Evolutionary conservation across 2,888 invertebrate genomes (phyloP).

Genomic region (Drosophila birchii): DNA sequence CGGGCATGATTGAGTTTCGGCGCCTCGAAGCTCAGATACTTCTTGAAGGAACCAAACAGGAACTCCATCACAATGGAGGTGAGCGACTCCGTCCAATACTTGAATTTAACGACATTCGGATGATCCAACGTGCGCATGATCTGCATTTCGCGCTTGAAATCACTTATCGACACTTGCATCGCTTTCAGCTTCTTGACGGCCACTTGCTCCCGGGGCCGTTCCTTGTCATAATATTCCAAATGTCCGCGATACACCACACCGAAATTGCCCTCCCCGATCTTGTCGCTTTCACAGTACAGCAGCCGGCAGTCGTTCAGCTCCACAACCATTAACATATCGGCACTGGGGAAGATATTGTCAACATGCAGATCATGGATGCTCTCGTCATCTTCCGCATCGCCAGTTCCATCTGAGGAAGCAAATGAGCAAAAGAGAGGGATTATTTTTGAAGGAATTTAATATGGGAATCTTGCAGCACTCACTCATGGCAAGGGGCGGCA

Average conservation of each 20-base stretch:
- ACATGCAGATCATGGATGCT: neutral
- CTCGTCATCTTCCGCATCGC: constrained; percentile 12
- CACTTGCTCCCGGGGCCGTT: constrained; percentile 85
- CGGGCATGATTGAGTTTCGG: constrained; percentile 86
- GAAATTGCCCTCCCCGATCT: constrained; percentile 90
- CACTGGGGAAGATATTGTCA: constrained; percentile 14
- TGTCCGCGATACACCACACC: constrained; percentile 92
- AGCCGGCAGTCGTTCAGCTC: constrained; percentile 77
- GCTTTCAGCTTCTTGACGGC: constrained; percentile 87
- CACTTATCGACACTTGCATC: constrained; percentile 86
- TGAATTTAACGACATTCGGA: constrained; percentile 94
- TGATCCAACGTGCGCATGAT: constrained; percentile 95
- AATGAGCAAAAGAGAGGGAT: neutral
- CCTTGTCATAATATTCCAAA: constrained; percentile 73
- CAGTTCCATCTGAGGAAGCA: constrained; percentile 10
- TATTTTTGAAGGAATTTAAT: too few relatives aligned
- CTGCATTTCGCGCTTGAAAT: constrained; percentile 93
- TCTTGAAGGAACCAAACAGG: constrained; percentile 92
- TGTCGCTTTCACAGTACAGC: constrained; percentile 78
- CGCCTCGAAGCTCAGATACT: constrained; percentile 88
- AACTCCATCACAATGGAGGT: constrained; percentile 95
- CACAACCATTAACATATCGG: constrained; percentile 70
- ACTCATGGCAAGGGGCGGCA: constrained; percentile 41
- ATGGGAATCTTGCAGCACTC: constrained; percentile 5
- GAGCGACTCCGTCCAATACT: constrained; percentile 91